These are phyloP conservation scores for Fringilla coelebs DNA, from an alignment of 2,797 vertebrate species.

Conservation along the genomic window DNA sequence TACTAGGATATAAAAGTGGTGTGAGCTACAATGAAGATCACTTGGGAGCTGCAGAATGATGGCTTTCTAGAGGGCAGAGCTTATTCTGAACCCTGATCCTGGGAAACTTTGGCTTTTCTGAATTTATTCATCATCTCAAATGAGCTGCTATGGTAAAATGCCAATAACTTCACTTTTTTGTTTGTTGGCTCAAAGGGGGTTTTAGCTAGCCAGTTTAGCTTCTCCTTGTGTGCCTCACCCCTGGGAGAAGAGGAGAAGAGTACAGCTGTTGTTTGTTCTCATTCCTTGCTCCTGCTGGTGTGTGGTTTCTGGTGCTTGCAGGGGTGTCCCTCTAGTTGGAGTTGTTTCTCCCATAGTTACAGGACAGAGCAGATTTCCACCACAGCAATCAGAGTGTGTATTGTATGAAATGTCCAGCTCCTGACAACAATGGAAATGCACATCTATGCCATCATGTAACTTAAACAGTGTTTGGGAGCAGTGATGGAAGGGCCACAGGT, in stretches of 20 bases:
- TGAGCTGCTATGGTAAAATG: neutral
- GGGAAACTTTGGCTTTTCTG: neutral
- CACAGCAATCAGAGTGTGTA: neutral
- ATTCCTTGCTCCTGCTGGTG: neutral
- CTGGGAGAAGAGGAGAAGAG: neutral
- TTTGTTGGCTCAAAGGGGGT: neutral
- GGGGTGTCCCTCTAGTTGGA: neutral
- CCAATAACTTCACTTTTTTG: neutral
- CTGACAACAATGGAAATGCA: neutral
- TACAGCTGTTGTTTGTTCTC: neutral
- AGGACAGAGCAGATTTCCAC: neutral
- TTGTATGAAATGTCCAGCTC: neutral
- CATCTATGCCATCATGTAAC: rapidly evolving
- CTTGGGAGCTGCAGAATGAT: neutral
- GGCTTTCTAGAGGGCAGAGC: neutral
- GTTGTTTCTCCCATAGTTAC: neutral
- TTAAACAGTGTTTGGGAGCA: neutral
- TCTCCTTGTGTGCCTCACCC: neutral
- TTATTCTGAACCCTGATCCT: rapidly evolving
- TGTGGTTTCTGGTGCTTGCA: neutral
- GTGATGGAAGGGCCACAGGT: neutral
- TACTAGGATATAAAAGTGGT: rapidly evolving
- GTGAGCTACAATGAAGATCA: rapidly evolving
- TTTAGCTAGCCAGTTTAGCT: neutral
- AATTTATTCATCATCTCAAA: neutral